Base-by-base conservation (phyloP, 2,888 invertebrate species). In the Masnerella sp. region DNA sequence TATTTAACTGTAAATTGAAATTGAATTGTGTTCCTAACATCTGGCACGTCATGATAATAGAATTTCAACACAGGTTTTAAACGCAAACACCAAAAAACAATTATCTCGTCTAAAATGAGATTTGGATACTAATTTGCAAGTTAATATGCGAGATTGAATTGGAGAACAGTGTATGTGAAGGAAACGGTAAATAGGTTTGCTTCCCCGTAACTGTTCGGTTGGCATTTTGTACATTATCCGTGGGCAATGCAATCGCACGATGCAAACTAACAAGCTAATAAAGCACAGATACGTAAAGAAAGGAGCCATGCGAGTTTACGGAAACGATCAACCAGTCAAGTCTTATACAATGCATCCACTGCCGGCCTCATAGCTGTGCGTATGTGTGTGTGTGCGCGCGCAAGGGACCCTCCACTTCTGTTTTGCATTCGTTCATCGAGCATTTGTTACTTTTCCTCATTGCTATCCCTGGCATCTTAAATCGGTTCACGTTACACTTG, bases 261-360 rank as follows among this genome's bases (percentile, higher is more conserved):
- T 67, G 58, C 67, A 36, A n/a, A n/a, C n/a, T n/a, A n/a, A n/a
- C n/a, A n/a, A n/a, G 9, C 69, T 64, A 64, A 52, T 40, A 22
- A 74, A 65, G 59, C 74, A 45, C 47, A 49, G 59, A 51, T 52
- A 56, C 43, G 58, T 43, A 17, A 47, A 52, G 52, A 40, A 62
- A 68, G 30, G 28, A 65, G 70, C 76, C 45, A 54, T 85, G 83
- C 82, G 69, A 72, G 79, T 77, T 74, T 80, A 81, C 75, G 74
- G 72, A 80, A 80, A 80, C 58, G 77, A 73, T 82, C 76, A 83
- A 82, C 81, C 79, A 83, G 80, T 81, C 78, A 80, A 83, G 78
- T 80, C 30, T 67, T 22, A 74, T 61, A 70, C 52, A 69, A 70
- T 65, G 70, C 74, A 82, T 75, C 81, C 80, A 79, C 75, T 79